These are phyloP conservation scores for Bos javanicus DNA, from an alignment of 2,113 vertebrate genomes.

Conservation along the genomic window DNA sequence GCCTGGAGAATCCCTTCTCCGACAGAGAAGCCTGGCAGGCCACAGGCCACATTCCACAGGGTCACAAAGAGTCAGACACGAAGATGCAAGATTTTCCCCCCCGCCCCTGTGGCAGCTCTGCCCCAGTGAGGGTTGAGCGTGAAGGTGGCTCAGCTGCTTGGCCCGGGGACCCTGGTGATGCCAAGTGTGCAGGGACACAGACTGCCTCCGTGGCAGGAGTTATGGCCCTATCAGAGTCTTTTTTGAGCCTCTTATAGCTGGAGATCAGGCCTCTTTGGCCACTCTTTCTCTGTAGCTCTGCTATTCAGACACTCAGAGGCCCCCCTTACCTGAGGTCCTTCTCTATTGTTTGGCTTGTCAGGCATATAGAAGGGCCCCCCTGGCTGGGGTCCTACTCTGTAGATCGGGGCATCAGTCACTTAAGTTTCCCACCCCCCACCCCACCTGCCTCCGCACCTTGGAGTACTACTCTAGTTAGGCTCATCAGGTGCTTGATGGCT, in stretches of 20 bases:
- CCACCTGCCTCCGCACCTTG: too few species aligned
- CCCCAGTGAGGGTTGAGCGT: not conserved
- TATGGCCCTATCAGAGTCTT: not conserved
- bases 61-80: not conserved
- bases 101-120: not conserved
- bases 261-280: not conserved
- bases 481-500: not conserved
- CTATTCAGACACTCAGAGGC: not conserved
- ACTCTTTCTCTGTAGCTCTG: not conserved
- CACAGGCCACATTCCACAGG: not conserved
- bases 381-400: not conserved
- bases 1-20: not conserved
- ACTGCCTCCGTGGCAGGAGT: not conserved
- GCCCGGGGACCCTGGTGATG: fast-evolving
- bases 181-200: not conserved
- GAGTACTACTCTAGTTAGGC: not conserved
- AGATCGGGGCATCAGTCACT: not conserved
- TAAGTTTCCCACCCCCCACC: not conserved
- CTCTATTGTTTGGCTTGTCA: not conserved
- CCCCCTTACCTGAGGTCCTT: not conserved
- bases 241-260: not conserved
- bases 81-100: not conserved
- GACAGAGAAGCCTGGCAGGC: not conserved
- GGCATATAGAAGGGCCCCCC: not conserved
- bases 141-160: not conserved